Percentiles rank a stretch among this genome's conserved stretches.
These are phyloP conservation scores for Drosophila littoralis DNA, from an alignment of 1,140 invertebrate species.

Conservation along the genomic window DNA sequence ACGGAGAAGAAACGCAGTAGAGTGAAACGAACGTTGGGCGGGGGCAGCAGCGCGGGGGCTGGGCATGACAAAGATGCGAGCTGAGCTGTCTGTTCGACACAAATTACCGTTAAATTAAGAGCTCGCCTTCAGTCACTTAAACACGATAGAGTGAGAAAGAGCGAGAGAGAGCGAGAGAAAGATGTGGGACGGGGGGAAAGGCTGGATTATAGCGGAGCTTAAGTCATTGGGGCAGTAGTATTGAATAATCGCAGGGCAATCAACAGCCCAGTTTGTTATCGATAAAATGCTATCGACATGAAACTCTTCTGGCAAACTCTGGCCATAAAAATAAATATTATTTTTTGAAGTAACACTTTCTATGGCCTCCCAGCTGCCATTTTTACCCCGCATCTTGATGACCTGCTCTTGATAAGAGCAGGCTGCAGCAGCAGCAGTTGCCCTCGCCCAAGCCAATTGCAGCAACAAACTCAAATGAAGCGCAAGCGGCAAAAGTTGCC, in stretches of 20 bases:
- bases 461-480: slow-evolving; percentile 61
- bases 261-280: slow-evolving; percentile 1
- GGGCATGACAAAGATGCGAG: slow-evolving; percentile 7
- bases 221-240: background rate
- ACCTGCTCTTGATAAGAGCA: slow-evolving; percentile 76
- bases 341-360: slow-evolving; percentile 64
- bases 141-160: background rate
- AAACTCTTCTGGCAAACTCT: slow-evolving; percentile 9
- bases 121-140: slow-evolving; percentile 55
- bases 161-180: background rate
- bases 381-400: slow-evolving; percentile 50
- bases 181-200: background rate
- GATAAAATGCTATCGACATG: background rate
- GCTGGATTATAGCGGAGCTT: background rate
- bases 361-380: slow-evolving; percentile 40
- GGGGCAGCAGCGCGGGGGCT: background rate
- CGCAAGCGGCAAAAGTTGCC: slow-evolving; percentile 44
- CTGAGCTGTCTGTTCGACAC: slow-evolving; percentile 49
- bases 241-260: background rate
- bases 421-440: slow-evolving; percentile 21
- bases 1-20: slow-evolving; percentile 17
- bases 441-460: slow-evolving; percentile 58
- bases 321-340: slow-evolving; percentile 22
- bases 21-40: slow-evolving; percentile 9
- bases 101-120: slow-evolving; percentile 76